Base-by-base conservation (phyloP, 2,113 vertebrate species). In the Plectropomus leopardus region DNA sequence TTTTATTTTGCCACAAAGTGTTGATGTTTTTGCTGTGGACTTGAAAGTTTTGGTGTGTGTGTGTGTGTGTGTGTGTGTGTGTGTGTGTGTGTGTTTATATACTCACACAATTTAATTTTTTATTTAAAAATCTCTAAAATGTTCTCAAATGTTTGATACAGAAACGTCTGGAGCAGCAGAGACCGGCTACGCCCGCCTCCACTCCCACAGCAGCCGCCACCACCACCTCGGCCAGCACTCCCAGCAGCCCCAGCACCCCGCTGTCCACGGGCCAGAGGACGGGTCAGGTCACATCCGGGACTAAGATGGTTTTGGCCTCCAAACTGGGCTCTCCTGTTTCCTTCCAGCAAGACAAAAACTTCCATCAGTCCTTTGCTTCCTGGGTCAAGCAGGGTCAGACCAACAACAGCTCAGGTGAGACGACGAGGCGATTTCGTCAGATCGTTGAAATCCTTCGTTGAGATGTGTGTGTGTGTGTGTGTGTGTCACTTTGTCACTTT, bases 331-430 rank as follows among this genome's bases (percentile, higher is more conserved):
- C 98, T 89, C 96, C 97, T 16, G 97, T 98, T 48, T 95, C 97
- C 88, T 98, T 99, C 95, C 97, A 99, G 80, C 97, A 98, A 85
- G 98, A 97, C 95, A 99, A 99, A 94, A 99, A 98, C 93, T 99
- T 99, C 91, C 98, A 99, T 42, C 98, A 99, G 45, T 98, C 97
- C 3, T 99, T 99, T 86, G 97, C 98, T 30, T 98, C 98, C 2
- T 99, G 98, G 98, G 97, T 99, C 91, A 99, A 98, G 80, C 97
- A 99, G 96, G 98, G 98, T 91, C 98, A 99, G 50, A 95, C 92
- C 72, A 97, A 91, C 79, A 86, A 55, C 78, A 64, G 72, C 87
- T 86, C 97, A 95, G 98, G 98, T 98, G 92, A 92, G 93, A 71
- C 1, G 40, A 65, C 1, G 4, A 34, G 40, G 15, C 50, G 15